Conservation (phyloP, 2,888 invertebrate species). For the Coenonympha arcania region DNA sequence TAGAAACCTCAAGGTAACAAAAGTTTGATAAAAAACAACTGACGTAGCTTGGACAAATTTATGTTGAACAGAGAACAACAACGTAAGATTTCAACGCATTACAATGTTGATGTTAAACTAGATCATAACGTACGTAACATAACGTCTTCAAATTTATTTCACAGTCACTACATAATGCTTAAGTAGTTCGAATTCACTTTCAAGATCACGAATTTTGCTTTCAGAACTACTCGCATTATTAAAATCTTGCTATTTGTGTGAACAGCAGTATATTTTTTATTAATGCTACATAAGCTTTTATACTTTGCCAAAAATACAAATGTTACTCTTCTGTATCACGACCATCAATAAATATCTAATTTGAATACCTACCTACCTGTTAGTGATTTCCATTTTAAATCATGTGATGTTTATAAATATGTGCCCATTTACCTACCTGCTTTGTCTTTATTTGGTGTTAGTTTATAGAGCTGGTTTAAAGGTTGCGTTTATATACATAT, state of each 20-base stretch:
- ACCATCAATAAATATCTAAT: too few species aligned
- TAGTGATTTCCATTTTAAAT: too few species aligned
- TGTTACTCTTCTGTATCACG: too few species aligned
- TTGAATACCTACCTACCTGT: too few species aligned
- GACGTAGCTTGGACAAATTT: not conserved
- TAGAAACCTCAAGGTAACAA: constrained; percentile 1
- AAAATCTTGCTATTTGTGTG: not conserved
- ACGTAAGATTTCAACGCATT: not conserved
- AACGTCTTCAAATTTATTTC: constrained; percentile 13
- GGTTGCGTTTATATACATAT: not conserved
- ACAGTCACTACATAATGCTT: constrained; percentile 14
- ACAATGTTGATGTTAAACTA: not conserved
- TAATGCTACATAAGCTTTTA: not conserved
- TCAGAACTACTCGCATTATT: constrained; percentile 32
- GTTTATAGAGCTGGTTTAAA: too few species aligned
- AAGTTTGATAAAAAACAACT: not conserved
- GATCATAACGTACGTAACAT: constrained; percentile 5
- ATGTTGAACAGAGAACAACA: not conserved
- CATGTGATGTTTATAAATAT: too few species aligned
- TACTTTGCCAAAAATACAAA: too few species aligned
- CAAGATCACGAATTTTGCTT: constrained; percentile 63
- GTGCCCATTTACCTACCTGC: too few species aligned
- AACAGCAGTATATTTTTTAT: not conserved
- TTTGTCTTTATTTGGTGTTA: too few species aligned
- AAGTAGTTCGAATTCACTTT: constrained; percentile 51